Evolutionary conservation across 2,888 invertebrate genomes (phyloP).

Genomic region (Clepsis dumicolana): DNA sequence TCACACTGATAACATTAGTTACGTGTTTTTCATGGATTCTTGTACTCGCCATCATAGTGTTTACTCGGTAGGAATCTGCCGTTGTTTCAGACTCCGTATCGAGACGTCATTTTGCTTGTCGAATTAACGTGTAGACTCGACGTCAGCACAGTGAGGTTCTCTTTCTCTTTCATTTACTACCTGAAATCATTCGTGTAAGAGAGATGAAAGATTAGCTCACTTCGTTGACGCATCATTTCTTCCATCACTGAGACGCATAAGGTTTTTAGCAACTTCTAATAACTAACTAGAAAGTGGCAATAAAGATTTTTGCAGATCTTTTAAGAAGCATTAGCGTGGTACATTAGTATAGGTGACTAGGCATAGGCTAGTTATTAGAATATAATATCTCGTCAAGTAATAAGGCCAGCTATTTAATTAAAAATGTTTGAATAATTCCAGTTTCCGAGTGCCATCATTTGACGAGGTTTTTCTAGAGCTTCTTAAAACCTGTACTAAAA

Average conservation of each 20-base stretch:
- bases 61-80: slow-evolving; percentile 25
- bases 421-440: slow-evolving; percentile 8
- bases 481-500: slow-evolving; percentile 20
- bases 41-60: slow-evolving; percentile 14
- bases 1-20: slow-evolving; percentile 9
- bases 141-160: slow-evolving; percentile 32
- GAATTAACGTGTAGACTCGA: slow-evolving; percentile 6
- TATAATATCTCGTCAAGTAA: slow-evolving; percentile 10
- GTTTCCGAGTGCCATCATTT: slow-evolving; percentile 22
- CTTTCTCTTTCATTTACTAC: slow-evolving; percentile 7
- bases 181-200: not conserved
- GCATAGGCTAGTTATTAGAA: slow-evolving; percentile 23
- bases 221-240: slow-evolving; percentile 15
- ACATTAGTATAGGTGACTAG: slow-evolving; percentile 18
- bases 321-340: slow-evolving; percentile 9
- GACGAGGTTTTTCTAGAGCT: slow-evolving; percentile 14
- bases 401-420: slow-evolving; percentile 13
- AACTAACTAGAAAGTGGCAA: slow-evolving; percentile 9
- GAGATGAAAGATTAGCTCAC: slow-evolving; percentile 16
- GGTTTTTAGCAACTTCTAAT: not conserved
- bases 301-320: slow-evolving; percentile 18
- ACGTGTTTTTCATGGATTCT: slow-evolving; percentile 21
- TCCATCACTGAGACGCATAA: not conserved
- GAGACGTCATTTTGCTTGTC: slow-evolving; percentile 54
- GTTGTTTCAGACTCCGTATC: slow-evolving; percentile 54